A percentile compares a stretch with the other conserved stretches of the same genome.
Conservation (phyloP, 2,888 invertebrate genomes). For the Pseudanteris insignis region DNA sequence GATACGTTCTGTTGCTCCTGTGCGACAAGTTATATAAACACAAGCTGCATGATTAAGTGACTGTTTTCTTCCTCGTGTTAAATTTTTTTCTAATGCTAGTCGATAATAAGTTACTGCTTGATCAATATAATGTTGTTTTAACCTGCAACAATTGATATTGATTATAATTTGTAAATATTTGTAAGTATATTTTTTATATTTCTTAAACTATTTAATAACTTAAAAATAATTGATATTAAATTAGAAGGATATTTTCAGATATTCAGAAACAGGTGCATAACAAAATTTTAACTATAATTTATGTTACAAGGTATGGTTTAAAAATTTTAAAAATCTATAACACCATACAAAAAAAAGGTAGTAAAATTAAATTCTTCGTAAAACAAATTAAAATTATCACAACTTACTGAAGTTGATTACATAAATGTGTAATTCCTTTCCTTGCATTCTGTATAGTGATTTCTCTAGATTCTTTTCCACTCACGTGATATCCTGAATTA, state of each 20-base stretch:
- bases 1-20: conserved; percentile 94
- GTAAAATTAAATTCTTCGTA: too few species aligned
- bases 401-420: conserved; percentile 78
- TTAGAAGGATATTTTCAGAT: too few species aligned
- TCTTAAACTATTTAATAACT: too few species aligned
- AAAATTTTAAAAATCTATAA: too few species aligned
- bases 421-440: conserved; percentile 84
- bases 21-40: conserved; percentile 95
- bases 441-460: conserved; percentile 90
- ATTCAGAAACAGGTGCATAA: too few species aligned
- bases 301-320: too few species aligned
- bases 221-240: too few species aligned
- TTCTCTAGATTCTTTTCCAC: conserved; percentile 90
- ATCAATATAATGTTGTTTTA: conserved; percentile 92
- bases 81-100: conserved; percentile 82
- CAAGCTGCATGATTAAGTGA: conserved; percentile 95
- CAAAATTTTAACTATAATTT: too few species aligned
- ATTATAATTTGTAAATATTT: too few species aligned
- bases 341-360: too few species aligned
- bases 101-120: conserved; percentile 94
- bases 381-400: background rate
- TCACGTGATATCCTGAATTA: conserved; percentile 76
- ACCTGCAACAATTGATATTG: conserved; percentile 61
- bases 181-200: too few species aligned
- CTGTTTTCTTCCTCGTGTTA: conserved; percentile 91